Percentiles rank a stretch among this genome's conserved stretches.
Conservation (phyloP, 1,140 invertebrate genomes). For the Ceratina australensis region DNA sequence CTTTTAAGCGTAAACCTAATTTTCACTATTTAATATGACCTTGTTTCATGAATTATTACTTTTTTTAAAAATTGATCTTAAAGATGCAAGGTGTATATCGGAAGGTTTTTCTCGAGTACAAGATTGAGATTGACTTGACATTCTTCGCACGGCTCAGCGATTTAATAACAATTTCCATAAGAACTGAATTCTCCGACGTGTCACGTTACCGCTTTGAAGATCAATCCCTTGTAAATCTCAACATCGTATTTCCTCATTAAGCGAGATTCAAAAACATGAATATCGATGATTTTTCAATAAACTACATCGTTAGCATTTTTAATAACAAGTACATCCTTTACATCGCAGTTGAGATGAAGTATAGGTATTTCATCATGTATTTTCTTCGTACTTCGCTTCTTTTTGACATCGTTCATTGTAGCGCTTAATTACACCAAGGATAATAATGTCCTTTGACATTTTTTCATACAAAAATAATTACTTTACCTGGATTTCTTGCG, state of each 20-base stretch:
- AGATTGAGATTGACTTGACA: not conserved
- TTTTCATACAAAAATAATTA: not conserved
- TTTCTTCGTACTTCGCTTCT: too few species aligned
- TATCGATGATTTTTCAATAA: conserved; percentile 4
- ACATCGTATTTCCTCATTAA: not conserved
- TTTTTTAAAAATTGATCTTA: too few species aligned
- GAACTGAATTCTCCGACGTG: not conserved
- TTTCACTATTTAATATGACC: not conserved
- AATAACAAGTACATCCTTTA: not conserved
- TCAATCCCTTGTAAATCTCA: not conserved
- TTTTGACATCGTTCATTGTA: not conserved
- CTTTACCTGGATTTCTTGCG: not conserved
- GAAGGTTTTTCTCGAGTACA: too few species aligned
- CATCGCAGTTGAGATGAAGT: not conserved
- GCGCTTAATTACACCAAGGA: not conserved
- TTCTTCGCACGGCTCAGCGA: not conserved
- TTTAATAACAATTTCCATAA: not conserved
- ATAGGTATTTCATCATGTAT: too few species aligned
- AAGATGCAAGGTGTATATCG: too few species aligned
- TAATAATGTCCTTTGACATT: not conserved
- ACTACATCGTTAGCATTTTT: not conserved
- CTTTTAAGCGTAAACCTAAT: not conserved
- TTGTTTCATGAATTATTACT: too few species aligned
- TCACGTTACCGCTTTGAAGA: not conserved
- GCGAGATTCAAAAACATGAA: not conserved